phyloP scores from a whole-genome alignment of 1,140 invertebrate genomes.

The Adelges cooleyi region DNA sequence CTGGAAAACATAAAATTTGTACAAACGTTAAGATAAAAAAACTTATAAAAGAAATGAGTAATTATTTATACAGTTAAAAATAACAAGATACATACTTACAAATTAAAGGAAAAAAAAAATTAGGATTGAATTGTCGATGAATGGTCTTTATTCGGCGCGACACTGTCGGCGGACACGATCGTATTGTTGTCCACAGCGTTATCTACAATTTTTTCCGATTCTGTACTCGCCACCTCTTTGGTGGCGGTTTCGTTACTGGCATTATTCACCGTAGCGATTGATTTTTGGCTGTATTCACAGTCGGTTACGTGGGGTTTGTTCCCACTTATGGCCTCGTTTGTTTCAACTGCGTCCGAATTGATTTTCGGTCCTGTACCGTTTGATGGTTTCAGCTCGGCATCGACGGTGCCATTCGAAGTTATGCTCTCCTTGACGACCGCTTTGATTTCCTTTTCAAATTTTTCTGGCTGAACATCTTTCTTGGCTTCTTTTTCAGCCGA shows the following conservation, averaged over 20 bases:
- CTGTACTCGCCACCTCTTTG: background rate
- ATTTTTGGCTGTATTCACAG: background rate
- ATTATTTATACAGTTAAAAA: too few relatives aligned
- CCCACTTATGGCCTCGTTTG: background rate
- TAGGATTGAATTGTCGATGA: background rate
- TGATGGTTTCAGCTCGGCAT: background rate
- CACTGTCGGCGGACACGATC: background rate
- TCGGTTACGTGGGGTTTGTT: background rate
- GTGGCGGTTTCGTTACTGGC: background rate
- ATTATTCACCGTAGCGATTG: background rate
- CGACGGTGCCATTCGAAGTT: background rate
- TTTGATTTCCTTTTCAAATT: background rate
- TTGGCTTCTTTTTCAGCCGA: too few relatives aligned
- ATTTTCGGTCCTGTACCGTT: background rate
- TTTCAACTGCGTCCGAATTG: background rate
- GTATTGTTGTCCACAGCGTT: background rate
- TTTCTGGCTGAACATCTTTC: too few relatives aligned
- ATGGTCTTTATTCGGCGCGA: background rate
- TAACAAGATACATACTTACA: background rate
- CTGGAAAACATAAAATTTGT: too few relatives aligned
- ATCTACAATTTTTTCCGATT: background rate
- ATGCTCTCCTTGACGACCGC: background rate
- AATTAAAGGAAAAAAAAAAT: conserved; percentile 9
- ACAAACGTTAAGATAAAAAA: too few relatives aligned
- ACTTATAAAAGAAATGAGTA: too few relatives aligned